These are phyloP conservation scores for Drosophila neotestacea DNA, from an alignment of 2,888 invertebrate genomes.

Conservation along the genomic window DNA sequence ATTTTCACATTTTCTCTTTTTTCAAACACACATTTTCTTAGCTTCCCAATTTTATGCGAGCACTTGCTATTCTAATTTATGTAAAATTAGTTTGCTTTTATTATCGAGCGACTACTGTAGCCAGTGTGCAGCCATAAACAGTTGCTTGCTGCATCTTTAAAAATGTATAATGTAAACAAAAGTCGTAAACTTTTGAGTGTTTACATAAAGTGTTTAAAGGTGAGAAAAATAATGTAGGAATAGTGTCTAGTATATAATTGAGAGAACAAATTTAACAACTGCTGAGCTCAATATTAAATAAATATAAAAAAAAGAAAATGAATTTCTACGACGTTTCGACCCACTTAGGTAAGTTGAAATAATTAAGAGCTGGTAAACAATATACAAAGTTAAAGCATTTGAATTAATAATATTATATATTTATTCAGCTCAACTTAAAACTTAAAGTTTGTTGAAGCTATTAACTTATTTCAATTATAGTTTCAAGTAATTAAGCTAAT, in stretches of 20 bases:
- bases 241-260: not conserved
- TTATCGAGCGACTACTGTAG: conserved; percentile 10
- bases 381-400: not conserved
- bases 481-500: not conserved
- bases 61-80: not conserved
- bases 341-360: conserved; percentile 1
- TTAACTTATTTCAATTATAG: not conserved
- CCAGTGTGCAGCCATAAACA: not conserved
- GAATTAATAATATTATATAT: no score
- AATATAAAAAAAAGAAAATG: conserved; percentile 17
- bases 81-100: not conserved
- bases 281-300: conserved; percentile 3
- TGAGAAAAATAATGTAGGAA: conserved; percentile 2
- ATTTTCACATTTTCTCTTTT: no score
- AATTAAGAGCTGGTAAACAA: not conserved
- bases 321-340: not conserved
- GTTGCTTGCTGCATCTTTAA: conserved; percentile 17
- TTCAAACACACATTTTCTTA: no score
- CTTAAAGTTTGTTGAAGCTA: not conserved
- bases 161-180: conserved; percentile 33
- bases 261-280: conserved; percentile 10
- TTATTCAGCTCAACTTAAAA: not conserved
- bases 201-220: conserved; percentile 16
- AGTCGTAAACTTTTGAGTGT: conserved; percentile 39
- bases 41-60: no score